Evolutionary conservation across 2,888 invertebrate genomes (phyloP).

Genomic region (Cremastinae sp.): DNA sequence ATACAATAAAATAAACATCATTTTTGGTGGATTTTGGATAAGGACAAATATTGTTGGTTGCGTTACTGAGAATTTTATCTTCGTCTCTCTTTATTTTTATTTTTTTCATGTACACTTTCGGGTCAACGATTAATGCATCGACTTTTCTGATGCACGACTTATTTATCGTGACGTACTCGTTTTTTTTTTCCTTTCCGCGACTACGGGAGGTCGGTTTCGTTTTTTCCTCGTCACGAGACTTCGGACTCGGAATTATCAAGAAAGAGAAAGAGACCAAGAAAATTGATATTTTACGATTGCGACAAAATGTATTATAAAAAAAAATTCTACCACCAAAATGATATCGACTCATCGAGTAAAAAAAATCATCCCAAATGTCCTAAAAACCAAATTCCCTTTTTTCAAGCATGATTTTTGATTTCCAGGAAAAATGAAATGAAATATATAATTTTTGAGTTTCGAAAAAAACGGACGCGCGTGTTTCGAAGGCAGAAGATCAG

Average conservation of each 20-base stretch:
- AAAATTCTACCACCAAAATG: too few relatives aligned
- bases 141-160: neutral
- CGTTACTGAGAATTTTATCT: neutral
- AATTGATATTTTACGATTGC: neutral
- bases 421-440: too few relatives aligned
- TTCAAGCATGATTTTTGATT: too few relatives aligned
- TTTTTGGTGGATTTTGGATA: neutral
- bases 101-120: slow-evolving; percentile 10
- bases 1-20: neutral
- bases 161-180: neutral
- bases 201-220: too few relatives aligned
- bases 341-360: too few relatives aligned
- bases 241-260: neutral
- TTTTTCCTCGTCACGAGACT: too few relatives aligned
- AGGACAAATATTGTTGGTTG: neutral
- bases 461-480: too few relatives aligned
- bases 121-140: slow-evolving; percentile 12
- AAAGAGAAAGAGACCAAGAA: neutral
- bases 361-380: too few relatives aligned
- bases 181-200: too few relatives aligned
- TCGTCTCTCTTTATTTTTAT: neutral
- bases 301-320: slow-evolving; percentile 7
- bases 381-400: too few relatives aligned
- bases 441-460: too few relatives aligned
- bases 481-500: neutral